phyloP scores from a whole-genome alignment of 1,140 invertebrate species.

The Leptinotarsa texana region DNA sequence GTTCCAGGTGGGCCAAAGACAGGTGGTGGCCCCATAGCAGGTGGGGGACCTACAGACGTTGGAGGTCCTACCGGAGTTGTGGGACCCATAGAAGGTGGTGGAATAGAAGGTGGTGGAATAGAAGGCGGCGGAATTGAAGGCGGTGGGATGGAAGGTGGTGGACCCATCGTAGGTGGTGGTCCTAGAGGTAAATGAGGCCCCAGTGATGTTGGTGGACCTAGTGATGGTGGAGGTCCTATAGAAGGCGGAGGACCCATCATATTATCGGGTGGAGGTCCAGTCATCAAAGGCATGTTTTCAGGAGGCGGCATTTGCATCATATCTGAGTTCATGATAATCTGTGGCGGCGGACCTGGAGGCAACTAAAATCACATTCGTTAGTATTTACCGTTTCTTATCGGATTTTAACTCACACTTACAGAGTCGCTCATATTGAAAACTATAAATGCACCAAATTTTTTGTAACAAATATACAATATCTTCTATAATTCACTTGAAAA shows the following conservation, averaged over 20 bases:
- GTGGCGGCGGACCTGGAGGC: constrained; percentile 11
- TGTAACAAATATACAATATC: no score
- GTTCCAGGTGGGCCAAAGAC: constrained; percentile 24
- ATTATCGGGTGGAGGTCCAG: neutral
- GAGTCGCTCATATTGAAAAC: neutral
- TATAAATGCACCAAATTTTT: no score
- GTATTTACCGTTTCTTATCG: no score
- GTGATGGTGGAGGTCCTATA: constrained; percentile 1
- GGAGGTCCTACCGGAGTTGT: neutral
- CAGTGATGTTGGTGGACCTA: neutral
- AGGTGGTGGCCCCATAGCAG: constrained; percentile 1
- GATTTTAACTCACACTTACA: neutral
- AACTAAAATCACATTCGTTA: neutral
- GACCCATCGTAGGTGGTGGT: neutral
- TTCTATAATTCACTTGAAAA: no score
- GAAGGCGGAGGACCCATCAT: neutral
- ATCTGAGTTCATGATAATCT: neutral
- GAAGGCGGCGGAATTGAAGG: neutral
- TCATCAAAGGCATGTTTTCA: neutral
- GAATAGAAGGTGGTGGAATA: neutral
- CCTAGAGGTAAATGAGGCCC: neutral
- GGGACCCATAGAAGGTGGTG: neutral
- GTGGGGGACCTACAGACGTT: neutral
- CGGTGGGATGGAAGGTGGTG: neutral
- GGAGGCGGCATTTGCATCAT: constrained; percentile 21